Percentiles rank a stretch among this genome's conserved stretches.
These are phyloP conservation scores for Takifugu rubripes DNA, from an alignment of 2,797 vertebrate genomes.

Conservation along the genomic window DNA sequence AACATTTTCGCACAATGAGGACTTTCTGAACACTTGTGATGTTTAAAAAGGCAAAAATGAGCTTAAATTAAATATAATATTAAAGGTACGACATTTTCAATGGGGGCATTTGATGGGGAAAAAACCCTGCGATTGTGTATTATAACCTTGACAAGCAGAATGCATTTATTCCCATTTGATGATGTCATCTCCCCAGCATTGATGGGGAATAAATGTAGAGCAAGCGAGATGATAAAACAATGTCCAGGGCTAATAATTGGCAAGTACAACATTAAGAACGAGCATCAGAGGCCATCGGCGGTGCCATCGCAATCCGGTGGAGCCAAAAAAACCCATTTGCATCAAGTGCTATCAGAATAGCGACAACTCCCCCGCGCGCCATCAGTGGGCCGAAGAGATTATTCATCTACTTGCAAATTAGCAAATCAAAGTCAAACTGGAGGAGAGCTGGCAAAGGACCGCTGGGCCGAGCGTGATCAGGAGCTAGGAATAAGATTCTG, in stretches of 20 bases:
- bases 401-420: constrained; percentile 86
- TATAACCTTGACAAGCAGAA: constrained; percentile 61
- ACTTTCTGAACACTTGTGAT: background rate
- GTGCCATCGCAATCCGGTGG: constrained; percentile 52
- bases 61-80: constrained; percentile 9
- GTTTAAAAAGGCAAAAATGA: background rate
- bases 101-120: constrained; percentile 54
- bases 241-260: constrained; percentile 69
- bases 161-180: constrained; percentile 71
- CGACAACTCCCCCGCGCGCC: constrained; percentile 75
- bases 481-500: constrained; percentile 10
- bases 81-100: constrained; percentile 14
- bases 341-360: constrained; percentile 65
- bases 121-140: constrained; percentile 29
- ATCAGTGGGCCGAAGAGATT: constrained; percentile 78
- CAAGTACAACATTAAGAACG: constrained; percentile 73
- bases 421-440: constrained; percentile 81
- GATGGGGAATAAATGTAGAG: constrained; percentile 2
- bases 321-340: constrained; percentile 68
- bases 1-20: no score
- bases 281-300: constrained; percentile 68
- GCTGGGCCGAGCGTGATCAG: constrained; percentile 38
- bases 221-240: background rate
- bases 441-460: constrained; percentile 61
- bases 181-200: constrained; percentile 63